Evolutionary conservation across 1,140 invertebrate species (phyloP).

Genomic region (Ylistrum balloti): DNA sequence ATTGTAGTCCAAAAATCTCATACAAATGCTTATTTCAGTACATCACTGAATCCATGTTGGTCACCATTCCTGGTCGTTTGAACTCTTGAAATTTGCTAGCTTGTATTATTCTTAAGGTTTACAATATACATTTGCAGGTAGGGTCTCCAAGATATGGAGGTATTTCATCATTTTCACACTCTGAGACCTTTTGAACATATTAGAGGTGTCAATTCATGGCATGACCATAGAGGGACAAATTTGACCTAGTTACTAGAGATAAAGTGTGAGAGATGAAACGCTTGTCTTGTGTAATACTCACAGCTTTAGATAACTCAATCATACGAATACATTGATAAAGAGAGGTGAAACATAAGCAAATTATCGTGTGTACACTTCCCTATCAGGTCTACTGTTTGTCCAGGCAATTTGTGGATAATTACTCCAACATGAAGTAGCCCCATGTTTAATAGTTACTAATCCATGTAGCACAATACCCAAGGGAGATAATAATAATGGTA

Average conservation of each 20-base stretch:
- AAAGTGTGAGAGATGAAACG: conserved; percentile 22
- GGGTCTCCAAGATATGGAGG: not conserved
- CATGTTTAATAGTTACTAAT: no score
- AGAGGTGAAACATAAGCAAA: not conserved
- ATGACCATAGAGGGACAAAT: not conserved
- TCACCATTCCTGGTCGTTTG: no score
- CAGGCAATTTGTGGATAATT: no score
- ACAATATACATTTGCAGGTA: not conserved
- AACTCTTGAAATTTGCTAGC: not conserved
- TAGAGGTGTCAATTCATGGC: not conserved
- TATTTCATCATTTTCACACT: not conserved
- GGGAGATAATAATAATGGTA: no score
- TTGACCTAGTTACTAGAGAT: not conserved
- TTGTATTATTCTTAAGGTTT: not conserved
- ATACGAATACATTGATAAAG: not conserved
- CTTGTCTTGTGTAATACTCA: conserved; percentile 5
- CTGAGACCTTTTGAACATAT: not conserved
- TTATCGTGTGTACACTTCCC: not conserved
- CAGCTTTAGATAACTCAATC: conserved; percentile 16
- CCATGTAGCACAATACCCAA: no score
- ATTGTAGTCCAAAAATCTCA: no score
- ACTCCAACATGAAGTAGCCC: no score
- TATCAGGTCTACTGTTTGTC: not conserved
- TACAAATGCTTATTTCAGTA: no score
- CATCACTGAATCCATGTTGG: no score